Evolutionary conservation across 2,113 vertebrate species (phyloP).

Genomic region (Megaceryle maxima): DNA sequence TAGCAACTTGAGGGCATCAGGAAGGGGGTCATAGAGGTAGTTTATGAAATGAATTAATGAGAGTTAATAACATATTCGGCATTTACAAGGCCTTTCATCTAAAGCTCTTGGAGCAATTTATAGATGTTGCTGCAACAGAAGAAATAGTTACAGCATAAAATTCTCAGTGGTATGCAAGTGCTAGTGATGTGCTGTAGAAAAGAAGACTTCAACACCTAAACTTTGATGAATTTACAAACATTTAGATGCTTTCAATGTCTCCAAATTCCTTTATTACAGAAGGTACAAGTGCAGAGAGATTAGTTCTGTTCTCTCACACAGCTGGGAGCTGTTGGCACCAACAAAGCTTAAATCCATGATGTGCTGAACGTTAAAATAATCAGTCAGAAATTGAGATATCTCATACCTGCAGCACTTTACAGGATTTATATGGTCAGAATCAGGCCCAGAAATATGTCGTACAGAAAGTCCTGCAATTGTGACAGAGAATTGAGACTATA

Average conservation of each 20-base stretch:
- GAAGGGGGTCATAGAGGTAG: neutral
- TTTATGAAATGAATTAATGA: constrained; percentile 22
- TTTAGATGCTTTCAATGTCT: neutral
- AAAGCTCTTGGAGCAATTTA: neutral
- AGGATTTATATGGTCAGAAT: neutral
- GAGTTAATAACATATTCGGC: neutral
- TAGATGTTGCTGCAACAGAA: neutral
- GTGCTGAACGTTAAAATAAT: neutral
- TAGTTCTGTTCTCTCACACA: neutral
- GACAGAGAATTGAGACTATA: neutral
- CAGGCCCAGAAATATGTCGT: neutral
- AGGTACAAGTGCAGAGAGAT: neutral
- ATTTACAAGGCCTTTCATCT: neutral
- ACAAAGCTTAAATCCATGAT: neutral
- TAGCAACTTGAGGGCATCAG: neutral
- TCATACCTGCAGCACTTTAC: neutral
- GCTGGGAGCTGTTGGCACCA: neutral
- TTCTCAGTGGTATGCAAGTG: neutral
- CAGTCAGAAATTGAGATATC: neutral
- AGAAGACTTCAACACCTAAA: neutral
- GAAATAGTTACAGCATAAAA: neutral
- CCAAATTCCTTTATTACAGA: neutral
- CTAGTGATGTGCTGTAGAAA: neutral
- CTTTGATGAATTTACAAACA: neutral
- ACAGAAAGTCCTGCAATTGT: neutral